Evolutionary conservation across 2,797 vertebrate species (phyloP), one percentile per base, ranked within the genome.

Genomic region (Podarcis siculus): DNA sequence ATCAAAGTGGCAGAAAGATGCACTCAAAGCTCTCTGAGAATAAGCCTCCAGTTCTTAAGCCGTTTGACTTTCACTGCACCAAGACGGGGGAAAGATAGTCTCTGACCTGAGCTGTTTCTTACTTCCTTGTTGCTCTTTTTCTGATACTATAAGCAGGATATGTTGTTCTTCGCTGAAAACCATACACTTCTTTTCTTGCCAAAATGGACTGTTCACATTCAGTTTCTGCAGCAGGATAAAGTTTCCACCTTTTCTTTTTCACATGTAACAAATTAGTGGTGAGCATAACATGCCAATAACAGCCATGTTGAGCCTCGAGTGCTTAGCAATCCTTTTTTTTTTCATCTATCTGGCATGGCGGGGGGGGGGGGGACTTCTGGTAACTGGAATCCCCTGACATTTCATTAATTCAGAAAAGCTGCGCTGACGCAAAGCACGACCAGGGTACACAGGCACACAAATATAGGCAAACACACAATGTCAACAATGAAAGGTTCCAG

Each of bases 381-480:
- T 35, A 72, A 39, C 12, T 72, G 27, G 39, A 71, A 30, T 80
- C 76, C 77, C 37, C 35, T 39, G 7, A 42, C 1, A 39, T 9
- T 79, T 79, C 27, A 90, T 42, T 55, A 85, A 75, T 84, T 64
- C 39, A 32, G 17, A 83, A 82, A 69, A 67, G 45, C 58, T 39
- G 15, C 58, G 25, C 61, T 35, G 23, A 15, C 84, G 5, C 6
- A 86, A 35, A 32, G 0, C 0, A 2, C 12, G 8, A 6, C 69
- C 42, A 21, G 67, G 23, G 71, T 61, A 82, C 4, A 13, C 27
- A 2, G 5, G 64, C 5, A 7, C 5, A 79, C 69, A 79, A 2
- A 73, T 55, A 61, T 39, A 75, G 3, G 32, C 30, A 61, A 71
- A 32, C 13, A 64, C 6, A 77, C 23, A 25, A 2, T 21, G 61